Evolutionary conservation across 2,797 vertebrate genomes (phyloP), one percentile per base, ranked within the genome.

Genomic region (Cercopithecus hamlyni): DNA sequence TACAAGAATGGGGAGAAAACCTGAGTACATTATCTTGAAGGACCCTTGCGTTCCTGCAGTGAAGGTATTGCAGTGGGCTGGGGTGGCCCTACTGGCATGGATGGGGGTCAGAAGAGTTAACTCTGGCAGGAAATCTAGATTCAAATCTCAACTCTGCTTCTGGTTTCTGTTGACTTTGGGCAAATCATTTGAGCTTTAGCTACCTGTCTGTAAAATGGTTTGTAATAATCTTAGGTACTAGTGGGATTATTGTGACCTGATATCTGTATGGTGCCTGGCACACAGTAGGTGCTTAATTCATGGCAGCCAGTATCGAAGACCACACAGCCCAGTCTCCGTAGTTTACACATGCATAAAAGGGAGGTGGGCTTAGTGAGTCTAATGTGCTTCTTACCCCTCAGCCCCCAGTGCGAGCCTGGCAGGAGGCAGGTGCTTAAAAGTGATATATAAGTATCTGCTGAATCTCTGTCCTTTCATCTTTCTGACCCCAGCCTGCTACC

Each of bases 401-500:
- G 33, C 5, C 14, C 39, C 4, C 48, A n/a, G 22, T 15, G 0
- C 2, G 2, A 79, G 15, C 64, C n/a, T 43, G 2, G 45, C 12
- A 12, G 5, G 41, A 61, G 57, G 41, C 4, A 30, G n/a, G 64
- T 76, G 36, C 80, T 48, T 36, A 26, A 19, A 48, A 33, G 41
- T 10, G 11, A 5, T 26, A 22, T 64, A 75, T 52, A n/a, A 15
- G 7, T 36, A 12, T n/a, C 77, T 58, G 50, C 70, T 75, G 48
- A 82, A 39, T 52, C 57, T 94, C 73, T 85, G 30, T 19, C 0
- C 27, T 43, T 36, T 9, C 4, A 0, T n/a, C 58, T 81, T 27
- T 82, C 97, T 94, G 41, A 45, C 57, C 9, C 22, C 96, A 99
- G 98, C 97, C 64, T 12, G 45, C 95, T 0, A 0, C 1, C 0